A percentile compares a stretch with the other conserved stretches of the same genome.
Evolutionary conservation across 2,113 vertebrate genomes (phyloP).

Genomic region (Piaya cayana): DNA sequence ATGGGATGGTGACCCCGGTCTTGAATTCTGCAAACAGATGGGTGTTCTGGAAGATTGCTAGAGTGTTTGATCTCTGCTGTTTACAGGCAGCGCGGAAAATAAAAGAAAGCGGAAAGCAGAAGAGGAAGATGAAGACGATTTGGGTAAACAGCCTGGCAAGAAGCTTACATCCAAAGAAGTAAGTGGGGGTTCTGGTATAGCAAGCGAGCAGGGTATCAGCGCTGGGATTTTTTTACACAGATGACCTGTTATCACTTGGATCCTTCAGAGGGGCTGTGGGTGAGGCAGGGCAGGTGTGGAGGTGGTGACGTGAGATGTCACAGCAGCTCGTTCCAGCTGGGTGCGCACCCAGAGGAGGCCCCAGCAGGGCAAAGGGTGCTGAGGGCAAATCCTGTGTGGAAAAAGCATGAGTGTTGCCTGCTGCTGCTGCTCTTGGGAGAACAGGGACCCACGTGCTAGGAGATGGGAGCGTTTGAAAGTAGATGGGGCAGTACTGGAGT

Average conservation of each 20-base stretch:
- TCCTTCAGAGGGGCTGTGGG: background rate
- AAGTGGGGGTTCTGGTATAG: background rate
- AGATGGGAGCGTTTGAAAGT: background rate
- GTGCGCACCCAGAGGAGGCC: background rate
- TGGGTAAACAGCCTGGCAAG: slow-evolving; percentile 24
- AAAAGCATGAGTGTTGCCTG: too few relatives aligned
- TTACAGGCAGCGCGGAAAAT: slow-evolving; percentile 60
- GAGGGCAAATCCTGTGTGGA: background rate
- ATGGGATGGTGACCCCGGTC: background rate
- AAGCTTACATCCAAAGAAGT: slow-evolving; percentile 92
- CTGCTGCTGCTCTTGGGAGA: background rate
- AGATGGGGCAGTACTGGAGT: too few relatives aligned
- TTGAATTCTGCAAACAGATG: background rate
- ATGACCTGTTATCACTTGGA: background rate
- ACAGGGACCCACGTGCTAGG: background rate
- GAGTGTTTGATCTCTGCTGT: background rate
- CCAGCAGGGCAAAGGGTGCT: background rate
- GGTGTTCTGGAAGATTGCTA: background rate
- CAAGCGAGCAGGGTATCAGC: background rate
- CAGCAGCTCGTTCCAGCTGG: background rate
- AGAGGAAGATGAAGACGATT: slow-evolving; percentile 61
- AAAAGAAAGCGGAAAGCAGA: slow-evolving; percentile 83
- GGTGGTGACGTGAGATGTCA: background rate
- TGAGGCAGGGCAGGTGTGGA: background rate
- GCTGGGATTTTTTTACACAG: background rate